Evolutionary conservation across 2,888 invertebrate species (phyloP).

Genomic region (Meiosimyza platycephala): DNA sequence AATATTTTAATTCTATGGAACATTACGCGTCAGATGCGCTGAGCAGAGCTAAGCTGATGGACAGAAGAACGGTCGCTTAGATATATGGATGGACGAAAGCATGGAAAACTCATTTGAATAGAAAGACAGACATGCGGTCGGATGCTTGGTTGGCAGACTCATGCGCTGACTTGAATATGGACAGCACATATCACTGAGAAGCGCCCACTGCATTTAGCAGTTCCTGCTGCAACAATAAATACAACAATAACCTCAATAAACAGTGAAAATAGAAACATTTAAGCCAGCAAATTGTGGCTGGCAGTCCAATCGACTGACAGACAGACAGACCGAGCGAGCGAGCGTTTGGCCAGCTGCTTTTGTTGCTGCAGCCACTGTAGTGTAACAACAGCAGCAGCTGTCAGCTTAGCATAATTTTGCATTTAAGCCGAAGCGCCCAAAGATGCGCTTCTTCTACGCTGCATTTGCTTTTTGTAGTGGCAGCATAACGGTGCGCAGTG

Average conservation of each 20-base stretch:
- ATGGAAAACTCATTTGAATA: background rate
- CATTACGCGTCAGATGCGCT: background rate
- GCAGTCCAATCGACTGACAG: background rate
- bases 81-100: background rate
- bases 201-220: background rate
- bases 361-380: background rate
- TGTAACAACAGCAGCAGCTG: slow-evolving; percentile 14
- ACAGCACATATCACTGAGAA: background rate
- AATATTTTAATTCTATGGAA: slow-evolving; percentile 30
- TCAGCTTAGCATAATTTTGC: slow-evolving; percentile 34
- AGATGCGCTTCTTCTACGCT: slow-evolving; percentile 16
- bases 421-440: slow-evolving; percentile 16
- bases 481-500: background rate
- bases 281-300: slow-evolving; percentile 23
- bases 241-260: slow-evolving; percentile 34
- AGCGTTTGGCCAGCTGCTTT: background rate
- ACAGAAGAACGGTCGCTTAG: slow-evolving; percentile 5
- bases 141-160: background rate
- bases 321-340: background rate
- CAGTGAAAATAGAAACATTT: slow-evolving; percentile 27
- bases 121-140: background rate
- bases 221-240: background rate
- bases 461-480: background rate
- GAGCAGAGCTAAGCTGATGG: background rate
- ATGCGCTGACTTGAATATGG: background rate